Evolutionary conservation across 2,888 invertebrate species (phyloP).

Genomic region (Carterocephalus palaemon): DNA sequence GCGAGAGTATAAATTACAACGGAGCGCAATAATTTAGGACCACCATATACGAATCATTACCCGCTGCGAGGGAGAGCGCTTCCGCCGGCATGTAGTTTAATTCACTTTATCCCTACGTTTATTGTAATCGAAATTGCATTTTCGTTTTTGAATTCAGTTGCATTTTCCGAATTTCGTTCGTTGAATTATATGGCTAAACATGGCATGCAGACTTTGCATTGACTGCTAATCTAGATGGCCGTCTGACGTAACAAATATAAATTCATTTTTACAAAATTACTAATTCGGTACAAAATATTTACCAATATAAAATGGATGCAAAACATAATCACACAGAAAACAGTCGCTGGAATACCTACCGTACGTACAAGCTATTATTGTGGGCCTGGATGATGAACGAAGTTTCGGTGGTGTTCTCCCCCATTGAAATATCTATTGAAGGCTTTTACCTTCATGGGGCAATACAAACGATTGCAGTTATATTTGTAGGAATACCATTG

Average conservation of each 20-base stretch:
- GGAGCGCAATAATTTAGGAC: constrained; percentile 75
- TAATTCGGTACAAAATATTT: neutral
- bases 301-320: constrained; percentile 34
- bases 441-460: constrained; percentile 50
- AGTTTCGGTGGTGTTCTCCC: constrained; percentile 44
- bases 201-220: constrained; percentile 35
- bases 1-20: constrained; percentile 71
- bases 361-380: constrained; percentile 52
- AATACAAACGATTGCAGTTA: constrained; percentile 45
- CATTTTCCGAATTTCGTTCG: constrained; percentile 36
- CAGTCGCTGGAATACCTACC: constrained; percentile 53
- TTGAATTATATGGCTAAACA: too few relatives aligned
- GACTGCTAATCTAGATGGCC: constrained; percentile 5
- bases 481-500: constrained; percentile 61
- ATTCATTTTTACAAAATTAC: neutral
- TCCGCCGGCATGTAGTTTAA: constrained; percentile 55
- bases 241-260: constrained; percentile 17
- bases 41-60: constrained; percentile 77
- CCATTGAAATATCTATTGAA: constrained; percentile 51
- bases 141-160: constrained; percentile 23
- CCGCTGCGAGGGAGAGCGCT: constrained; percentile 60
- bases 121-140: constrained; percentile 60
- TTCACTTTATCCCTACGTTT: constrained; percentile 70
- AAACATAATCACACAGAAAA: constrained; percentile 39
- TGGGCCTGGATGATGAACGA: constrained; percentile 68